Base-by-base conservation (phyloP, 2,888 invertebrate genomes). In the Polyploca ridens region DNA sequence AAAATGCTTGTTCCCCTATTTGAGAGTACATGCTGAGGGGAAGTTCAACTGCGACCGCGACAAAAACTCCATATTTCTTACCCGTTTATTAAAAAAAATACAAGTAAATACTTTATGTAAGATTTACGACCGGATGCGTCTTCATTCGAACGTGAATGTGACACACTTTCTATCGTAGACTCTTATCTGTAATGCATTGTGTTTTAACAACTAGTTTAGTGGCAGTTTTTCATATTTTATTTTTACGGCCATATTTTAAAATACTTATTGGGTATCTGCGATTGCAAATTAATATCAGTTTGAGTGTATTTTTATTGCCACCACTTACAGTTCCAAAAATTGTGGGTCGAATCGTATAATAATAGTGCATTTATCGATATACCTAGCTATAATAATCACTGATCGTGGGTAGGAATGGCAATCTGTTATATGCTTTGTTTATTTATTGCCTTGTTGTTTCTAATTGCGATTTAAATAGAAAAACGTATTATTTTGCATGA, bases 1-100 rank as follows among this genome's bases (percentile, higher is more conserved):
- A 94, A 94, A 94, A 94, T 94, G 94, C 94, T 94, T 94, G 94
- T 94, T 94, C 94, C 94, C 94, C 94, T 94, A 94, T 94, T 94
- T 94, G 94, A 94, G 92, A 94, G 94, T 94, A 94, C 94, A 93
- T 94, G 92, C 93, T 90, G 88, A 85, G 82, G 91, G 93, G 93
- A 87, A 82, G 90, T 83, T 84, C 90, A 89, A 88, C 78, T 78
- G 74, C 74, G 69, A 73, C 83, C 79, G 65, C 74, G 75, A 75
- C 71, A 77, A 75, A 54, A 86, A 77, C 72, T 76, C 70, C 76
- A 76, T 82, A 86, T 87, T 86, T 81, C 78, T 82, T 78, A 78
- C 75, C 74, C 69, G 81, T 83, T 81, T 82, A 78, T 79, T 77
- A 78, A 69, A 64, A 69, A 80, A 79, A 85, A 87, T 89, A 90